Evolutionary conservation across 2,888 invertebrate genomes (phyloP), one percentile per base, ranked within the genome.

Genomic region (Escarpia spicata): DNA sequence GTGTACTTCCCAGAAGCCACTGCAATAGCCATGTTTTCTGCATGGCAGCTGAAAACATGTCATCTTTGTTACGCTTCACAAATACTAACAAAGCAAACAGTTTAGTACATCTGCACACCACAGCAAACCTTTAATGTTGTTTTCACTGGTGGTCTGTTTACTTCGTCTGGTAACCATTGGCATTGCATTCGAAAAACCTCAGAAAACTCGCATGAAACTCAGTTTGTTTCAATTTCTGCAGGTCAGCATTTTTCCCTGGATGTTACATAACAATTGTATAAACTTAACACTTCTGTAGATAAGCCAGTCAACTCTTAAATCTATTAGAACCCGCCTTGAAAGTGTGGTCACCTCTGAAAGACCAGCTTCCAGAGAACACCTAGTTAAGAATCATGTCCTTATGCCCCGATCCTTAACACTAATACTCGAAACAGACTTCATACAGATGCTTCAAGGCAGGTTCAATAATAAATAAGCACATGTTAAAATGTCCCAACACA

Each of bases 391-490:
- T 26, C 75, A 75, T 26, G 75, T 75, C 75, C 75, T 26, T 26
- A 26, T 75, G 75, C 75, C 75, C 52, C 75, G 19, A 75, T 75
- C 75, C 26, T 75, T 75, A 75, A 75, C 75, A 75, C 75, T 26
- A 75, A 75, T 26, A 75, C 75, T 75, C 75, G 75, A 75, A 75
- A 75, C n/a, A 75, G 26, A 75, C 75, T 26, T 26, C n/a, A 6
- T 26, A 75, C 19, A 26, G 19, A 75, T 26, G 26, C 6, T 26
- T 75, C 75, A 75, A 75, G 75, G 75, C 75, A 75, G 75, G 75
- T 75, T 75, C 75, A 75, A 26, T 75, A 75, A 75, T 75, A 75
- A 75, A 75, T 75, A 75, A 75, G n/a, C 75, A 75, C 75, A 75
- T 75, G 2, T 26, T 75, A 75, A 75, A 75, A 75, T 75, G 75